Percentiles rank a stretch among this genome's conserved stretches.
phyloP scores from a whole-genome alignment of 2,888 invertebrate species.

The Cephus nigrinus region DNA sequence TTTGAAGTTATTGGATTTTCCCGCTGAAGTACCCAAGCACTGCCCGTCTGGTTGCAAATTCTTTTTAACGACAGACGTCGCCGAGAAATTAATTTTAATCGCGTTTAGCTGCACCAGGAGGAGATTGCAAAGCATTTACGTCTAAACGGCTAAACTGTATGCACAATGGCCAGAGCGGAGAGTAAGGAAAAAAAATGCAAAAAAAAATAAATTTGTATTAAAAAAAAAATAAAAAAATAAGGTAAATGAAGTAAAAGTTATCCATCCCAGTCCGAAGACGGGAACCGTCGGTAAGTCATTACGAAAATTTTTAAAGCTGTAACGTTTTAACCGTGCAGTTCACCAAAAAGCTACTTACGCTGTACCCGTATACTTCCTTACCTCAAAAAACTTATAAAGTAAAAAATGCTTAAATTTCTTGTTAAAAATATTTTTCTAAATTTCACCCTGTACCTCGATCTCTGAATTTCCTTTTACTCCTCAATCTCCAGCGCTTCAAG shows the following conservation, averaged over 20 bases:
- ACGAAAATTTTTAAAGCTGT: neutral
- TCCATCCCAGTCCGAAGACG: neutral
- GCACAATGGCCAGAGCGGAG: neutral
- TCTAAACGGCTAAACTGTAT: neutral
- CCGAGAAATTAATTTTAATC: neutral
- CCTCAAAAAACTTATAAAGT: neutral
- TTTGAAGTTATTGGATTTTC: neutral
- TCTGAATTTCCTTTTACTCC: neutral
- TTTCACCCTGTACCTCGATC: too few species aligned
- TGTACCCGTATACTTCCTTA: neutral
- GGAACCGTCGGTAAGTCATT: neutral
- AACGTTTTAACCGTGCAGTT: neutral
- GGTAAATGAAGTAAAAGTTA: neutral
- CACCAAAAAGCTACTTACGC: neutral
- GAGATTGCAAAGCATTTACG: neutral
- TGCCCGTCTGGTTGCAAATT: neutral
- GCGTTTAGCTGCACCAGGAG: neutral
- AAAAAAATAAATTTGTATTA: neutral
- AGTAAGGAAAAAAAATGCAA: neutral
- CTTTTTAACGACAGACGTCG: neutral
- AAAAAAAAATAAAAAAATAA: too few species aligned
- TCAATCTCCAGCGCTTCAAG: neutral
- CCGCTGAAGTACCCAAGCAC: neutral
- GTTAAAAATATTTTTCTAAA: too few species aligned
- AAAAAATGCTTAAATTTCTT: too few species aligned